phyloP scores from a whole-genome alignment of 2,797 vertebrate genomes.

The Sternarchorhynchus goeldii region DNA sequence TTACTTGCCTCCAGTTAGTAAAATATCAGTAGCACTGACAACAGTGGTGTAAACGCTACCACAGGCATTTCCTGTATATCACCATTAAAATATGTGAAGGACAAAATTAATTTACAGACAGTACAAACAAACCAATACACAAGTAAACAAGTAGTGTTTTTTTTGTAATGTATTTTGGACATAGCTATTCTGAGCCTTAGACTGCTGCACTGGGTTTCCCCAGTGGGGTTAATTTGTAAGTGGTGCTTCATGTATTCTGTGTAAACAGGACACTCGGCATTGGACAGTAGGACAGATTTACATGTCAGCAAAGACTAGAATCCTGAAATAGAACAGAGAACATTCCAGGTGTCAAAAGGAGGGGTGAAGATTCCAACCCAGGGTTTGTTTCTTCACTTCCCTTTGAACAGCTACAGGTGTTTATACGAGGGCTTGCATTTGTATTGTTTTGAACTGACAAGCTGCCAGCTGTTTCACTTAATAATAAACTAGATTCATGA shows the following conservation, averaged over 20 bases:
- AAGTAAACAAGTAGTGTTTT: conserved; percentile 7
- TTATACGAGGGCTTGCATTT: not conserved
- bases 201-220: conserved; percentile 56
- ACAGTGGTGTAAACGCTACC: not conserved
- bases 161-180: conserved; percentile 52
- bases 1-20: no score
- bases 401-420: conserved; percentile 17
- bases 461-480: not conserved
- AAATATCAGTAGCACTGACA: no score
- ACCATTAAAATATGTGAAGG: not conserved
- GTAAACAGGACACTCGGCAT: conserved; percentile 62
- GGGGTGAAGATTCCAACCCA: conserved; percentile 33
- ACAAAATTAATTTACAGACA: not conserved
- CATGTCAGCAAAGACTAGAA: conserved; percentile 57
- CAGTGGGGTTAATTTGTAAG: conserved; percentile 71
- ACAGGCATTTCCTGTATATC: not conserved
- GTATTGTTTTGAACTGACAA: not conserved
- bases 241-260: conserved; percentile 55
- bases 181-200: conserved; percentile 54
- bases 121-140: not conserved
- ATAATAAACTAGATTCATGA: not conserved
- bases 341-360: conserved; percentile 20
- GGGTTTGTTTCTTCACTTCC: conserved; percentile 39
- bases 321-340: conserved; percentile 55
- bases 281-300: conserved; percentile 18